phyloP scores from a whole-genome alignment of 2,113 vertebrate species.

The Panthera tigris region DNA sequence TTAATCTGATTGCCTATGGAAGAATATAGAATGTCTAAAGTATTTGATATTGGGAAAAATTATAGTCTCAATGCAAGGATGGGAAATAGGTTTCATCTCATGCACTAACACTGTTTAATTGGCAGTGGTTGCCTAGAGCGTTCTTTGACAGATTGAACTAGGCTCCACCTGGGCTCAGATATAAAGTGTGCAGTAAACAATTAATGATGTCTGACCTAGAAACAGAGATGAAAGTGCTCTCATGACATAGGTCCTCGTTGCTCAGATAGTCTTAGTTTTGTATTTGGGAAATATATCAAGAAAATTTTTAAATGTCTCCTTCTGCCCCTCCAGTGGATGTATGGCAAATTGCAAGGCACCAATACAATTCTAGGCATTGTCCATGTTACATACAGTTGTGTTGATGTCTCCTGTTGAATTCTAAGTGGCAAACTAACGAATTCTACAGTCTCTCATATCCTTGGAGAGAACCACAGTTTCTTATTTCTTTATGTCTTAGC shows the following conservation, averaged over 20 bases:
- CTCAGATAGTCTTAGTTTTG: not conserved
- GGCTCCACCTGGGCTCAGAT: not conserved
- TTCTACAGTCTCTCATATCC: not conserved
- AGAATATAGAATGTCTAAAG: not conserved
- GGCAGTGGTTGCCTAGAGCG: not conserved
- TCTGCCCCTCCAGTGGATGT: not conserved
- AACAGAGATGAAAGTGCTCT: not conserved
- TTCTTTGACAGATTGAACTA: not conserved
- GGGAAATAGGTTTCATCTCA: not conserved
- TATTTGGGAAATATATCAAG: conserved; percentile 19
- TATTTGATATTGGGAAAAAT: not conserved
- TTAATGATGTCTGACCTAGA: not conserved
- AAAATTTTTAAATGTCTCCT: not conserved
- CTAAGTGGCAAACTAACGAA: not conserved
- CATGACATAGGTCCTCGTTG: not conserved
- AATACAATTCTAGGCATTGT: not conserved
- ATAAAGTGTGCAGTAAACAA: not conserved
- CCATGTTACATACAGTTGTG: not conserved
- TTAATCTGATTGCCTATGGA: not conserved
- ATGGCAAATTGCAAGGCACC: not conserved
- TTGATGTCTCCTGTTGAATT: not conserved
- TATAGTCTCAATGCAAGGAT: not conserved
- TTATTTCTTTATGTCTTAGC: not conserved
- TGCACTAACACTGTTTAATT: not conserved
- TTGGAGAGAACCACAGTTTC: not conserved